Percentiles rank a stretch among this genome's conserved stretches.
phyloP scores from a whole-genome alignment of 1,140 invertebrate genomes.

The Pachyrhynchus sulphureomaculatus region DNA sequence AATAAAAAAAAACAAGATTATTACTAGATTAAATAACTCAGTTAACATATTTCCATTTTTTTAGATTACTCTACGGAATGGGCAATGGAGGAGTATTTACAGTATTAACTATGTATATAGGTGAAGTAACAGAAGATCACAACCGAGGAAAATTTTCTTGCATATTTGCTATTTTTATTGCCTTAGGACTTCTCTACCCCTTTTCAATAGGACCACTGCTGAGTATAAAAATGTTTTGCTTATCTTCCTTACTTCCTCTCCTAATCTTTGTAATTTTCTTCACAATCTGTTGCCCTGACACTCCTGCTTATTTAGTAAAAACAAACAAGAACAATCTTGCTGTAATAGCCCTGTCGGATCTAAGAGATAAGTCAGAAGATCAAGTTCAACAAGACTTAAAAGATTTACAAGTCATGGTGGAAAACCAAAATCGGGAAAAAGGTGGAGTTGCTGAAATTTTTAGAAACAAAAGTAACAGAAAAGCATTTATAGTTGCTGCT shows the following conservation, averaged over 20 bases:
- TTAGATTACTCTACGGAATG: slow-evolving; percentile 53
- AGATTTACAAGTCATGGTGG: slow-evolving; percentile 11
- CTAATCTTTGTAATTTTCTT: slow-evolving; percentile 57
- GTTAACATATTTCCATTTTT: too few species aligned
- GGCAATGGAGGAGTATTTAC: slow-evolving; percentile 53
- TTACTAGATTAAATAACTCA: too few species aligned
- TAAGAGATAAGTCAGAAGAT: slow-evolving; percentile 61
- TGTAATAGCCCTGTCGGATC: slow-evolving; percentile 59
- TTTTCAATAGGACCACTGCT: slow-evolving; percentile 63
- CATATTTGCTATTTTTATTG: slow-evolving; percentile 38
- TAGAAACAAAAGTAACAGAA: slow-evolving; percentile 55
- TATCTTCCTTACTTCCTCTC: slow-evolving; percentile 53
- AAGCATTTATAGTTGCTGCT: slow-evolving; percentile 71
- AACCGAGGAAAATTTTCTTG: slow-evolving; percentile 40
- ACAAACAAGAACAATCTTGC: slow-evolving; percentile 61
- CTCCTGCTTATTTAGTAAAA: slow-evolving; percentile 70
- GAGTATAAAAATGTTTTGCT: slow-evolving; percentile 57
- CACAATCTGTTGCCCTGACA: slow-evolving; percentile 63
- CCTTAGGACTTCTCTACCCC: slow-evolving; percentile 41
- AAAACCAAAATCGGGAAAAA: slow-evolving; percentile 42
- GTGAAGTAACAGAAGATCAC: slow-evolving; percentile 53
- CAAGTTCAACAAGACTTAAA: slow-evolving; percentile 20
- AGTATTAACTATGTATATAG: slow-evolving; percentile 55
- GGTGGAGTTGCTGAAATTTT: slow-evolving; percentile 23
- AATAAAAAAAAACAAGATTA: too few species aligned